A percentile compares a stretch with the other conserved stretches of the same genome.
These are phyloP conservation scores for Tiaroga cobitis DNA, from an alignment of 2,797 vertebrate genomes.

Conservation along the genomic window DNA sequence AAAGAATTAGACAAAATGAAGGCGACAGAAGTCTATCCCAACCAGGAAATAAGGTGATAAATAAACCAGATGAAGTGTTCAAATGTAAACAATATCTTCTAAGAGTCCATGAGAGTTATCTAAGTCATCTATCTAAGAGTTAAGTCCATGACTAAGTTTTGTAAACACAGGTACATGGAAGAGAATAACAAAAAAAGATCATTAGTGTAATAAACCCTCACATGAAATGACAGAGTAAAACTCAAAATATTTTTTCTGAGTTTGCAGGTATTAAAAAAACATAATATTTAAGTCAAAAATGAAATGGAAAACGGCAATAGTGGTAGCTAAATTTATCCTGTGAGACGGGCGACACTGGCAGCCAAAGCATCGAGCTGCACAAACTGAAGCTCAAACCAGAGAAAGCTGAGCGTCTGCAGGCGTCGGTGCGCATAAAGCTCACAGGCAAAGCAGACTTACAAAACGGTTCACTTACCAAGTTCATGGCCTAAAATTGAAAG, in stretches of 20 bases:
- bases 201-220: background rate
- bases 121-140: background rate
- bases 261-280: background rate
- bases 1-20: background rate
- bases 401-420: conserved; percentile 40
- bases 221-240: background rate
- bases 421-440: conserved; percentile 68
- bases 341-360: conserved; percentile 7
- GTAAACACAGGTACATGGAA: background rate
- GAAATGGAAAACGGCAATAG: background rate
- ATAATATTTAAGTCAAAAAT: background rate
- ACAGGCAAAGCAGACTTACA: conserved; percentile 68
- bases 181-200: background rate
- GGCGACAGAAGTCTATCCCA: background rate
- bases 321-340: background rate
- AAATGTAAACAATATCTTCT: background rate
- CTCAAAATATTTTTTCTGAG: background rate
- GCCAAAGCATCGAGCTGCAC: conserved; percentile 31
- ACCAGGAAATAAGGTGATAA: background rate
- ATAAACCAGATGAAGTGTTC: background rate
- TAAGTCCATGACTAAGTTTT: background rate
- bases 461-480: conserved; percentile 82
- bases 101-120: no score
- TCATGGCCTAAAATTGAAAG: conserved; percentile 82
- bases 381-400: conserved; percentile 32